phyloP scores from a whole-genome alignment of 2,888 invertebrate genomes.

The Drosophila yooni region DNA sequence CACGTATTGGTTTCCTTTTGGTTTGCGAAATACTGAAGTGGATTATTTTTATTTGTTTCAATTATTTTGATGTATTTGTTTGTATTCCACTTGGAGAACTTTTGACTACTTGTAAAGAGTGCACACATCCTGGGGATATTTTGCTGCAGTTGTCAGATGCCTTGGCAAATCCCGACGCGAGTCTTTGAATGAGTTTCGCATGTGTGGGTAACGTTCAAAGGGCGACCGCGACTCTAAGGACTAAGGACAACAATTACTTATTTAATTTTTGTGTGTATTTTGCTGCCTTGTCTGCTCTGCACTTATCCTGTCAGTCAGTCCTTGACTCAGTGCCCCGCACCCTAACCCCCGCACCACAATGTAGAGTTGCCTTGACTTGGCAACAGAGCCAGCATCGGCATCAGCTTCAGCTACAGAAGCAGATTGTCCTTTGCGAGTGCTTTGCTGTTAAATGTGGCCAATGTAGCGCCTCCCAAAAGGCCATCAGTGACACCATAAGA shows the following conservation, averaged over 20 bases:
- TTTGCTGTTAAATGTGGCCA: constrained; percentile 55
- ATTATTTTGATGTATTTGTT: constrained; percentile 2
- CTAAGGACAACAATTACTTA: constrained; percentile 50
- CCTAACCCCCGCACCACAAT: no score
- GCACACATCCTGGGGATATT: constrained; percentile 12
- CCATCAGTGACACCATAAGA: background rate
- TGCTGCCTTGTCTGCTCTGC: constrained; percentile 21
- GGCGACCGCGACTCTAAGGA: constrained; percentile 27
- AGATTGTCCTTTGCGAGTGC: constrained; percentile 36
- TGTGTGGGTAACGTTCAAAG: constrained; percentile 7
- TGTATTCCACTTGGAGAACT: constrained; percentile 3
- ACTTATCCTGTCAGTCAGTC: constrained; percentile 26
- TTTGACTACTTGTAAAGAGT: background rate
- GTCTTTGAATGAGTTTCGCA: constrained; percentile 10
- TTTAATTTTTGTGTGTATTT: constrained; percentile 50
- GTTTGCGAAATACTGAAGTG: background rate
- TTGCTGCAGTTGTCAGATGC: constrained; percentile 16
- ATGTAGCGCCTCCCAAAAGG: constrained; percentile 40
- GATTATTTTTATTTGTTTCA: background rate
- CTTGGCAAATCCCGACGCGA: constrained; percentile 11
- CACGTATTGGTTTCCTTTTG: background rate
- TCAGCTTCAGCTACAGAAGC: constrained; percentile 1
- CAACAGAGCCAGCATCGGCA: background rate
- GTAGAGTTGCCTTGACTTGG: background rate
- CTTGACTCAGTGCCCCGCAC: constrained; percentile 18